phyloP scores from a whole-genome alignment of 1,140 invertebrate genomes.

The Diachasmimorpha longicaudata region DNA sequence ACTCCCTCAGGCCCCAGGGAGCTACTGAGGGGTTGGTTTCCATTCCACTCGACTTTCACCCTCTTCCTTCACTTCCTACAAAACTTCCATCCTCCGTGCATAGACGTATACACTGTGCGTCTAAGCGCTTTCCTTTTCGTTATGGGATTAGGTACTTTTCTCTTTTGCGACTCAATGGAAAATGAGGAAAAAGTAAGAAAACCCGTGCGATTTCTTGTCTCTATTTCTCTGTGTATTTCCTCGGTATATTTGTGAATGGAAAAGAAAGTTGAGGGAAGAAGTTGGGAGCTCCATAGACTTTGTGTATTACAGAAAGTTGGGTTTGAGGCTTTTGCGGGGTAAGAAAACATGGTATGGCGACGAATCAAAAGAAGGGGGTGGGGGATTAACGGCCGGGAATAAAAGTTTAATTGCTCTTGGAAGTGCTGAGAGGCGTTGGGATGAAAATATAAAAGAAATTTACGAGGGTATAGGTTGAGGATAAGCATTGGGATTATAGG shows the following conservation, averaged over 20 bases:
- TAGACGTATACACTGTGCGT: background rate
- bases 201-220: background rate
- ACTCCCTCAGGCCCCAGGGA: background rate
- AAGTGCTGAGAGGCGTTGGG: background rate
- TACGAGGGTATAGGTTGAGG: background rate
- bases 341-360: background rate
- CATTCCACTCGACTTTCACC: conserved; percentile 11
- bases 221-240: background rate
- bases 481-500: background rate
- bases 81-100: too few species aligned
- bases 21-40: conserved; percentile 2
- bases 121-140: conserved; percentile 30
- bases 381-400: conserved; percentile 15
- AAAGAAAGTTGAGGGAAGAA: background rate
- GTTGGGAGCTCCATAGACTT: background rate
- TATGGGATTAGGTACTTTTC: conserved; percentile 29
- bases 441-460: conserved; percentile 4
- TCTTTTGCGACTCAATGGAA: background rate
- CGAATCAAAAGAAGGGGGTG: background rate
- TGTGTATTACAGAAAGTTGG: background rate
- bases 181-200: background rate
- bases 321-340: background rate
- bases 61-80: background rate
- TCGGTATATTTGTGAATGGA: background rate
- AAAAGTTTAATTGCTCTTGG: conserved; percentile 28